Conservation (phyloP, 2,888 invertebrate species). For the Eupithecia pulchellata region DNA sequence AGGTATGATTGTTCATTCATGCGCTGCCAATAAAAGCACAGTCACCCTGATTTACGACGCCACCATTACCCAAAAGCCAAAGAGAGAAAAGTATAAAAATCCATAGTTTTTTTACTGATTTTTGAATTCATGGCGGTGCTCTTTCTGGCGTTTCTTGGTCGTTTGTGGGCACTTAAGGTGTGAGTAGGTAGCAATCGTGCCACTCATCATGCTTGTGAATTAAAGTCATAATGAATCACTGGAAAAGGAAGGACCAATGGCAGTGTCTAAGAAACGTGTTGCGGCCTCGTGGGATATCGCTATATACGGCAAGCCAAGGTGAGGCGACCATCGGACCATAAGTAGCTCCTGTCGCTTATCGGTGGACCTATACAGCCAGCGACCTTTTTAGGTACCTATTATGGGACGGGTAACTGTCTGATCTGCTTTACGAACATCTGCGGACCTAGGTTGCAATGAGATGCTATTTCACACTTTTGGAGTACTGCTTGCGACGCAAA, state of each 20-base stretch:
- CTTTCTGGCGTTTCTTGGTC: not conserved
- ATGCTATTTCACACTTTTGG: not conserved
- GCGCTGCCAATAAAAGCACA: slow-evolving; percentile 26
- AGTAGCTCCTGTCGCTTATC: slow-evolving; percentile 58
- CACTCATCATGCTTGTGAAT: slow-evolving; percentile 48
- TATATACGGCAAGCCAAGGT: slow-evolving; percentile 78
- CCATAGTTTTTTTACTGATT: not conserved
- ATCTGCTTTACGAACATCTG: slow-evolving; percentile 34
- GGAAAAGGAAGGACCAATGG: slow-evolving; percentile 66
- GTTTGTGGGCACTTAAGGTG: not conserved
- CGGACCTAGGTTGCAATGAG: not conserved
- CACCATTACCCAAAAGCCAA: not conserved
- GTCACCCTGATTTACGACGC: not conserved
- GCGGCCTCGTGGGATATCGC: slow-evolving; percentile 77
- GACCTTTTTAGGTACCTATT: slow-evolving; percentile 45
- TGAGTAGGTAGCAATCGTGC: slow-evolving; percentile 31
- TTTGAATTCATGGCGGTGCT: not conserved
- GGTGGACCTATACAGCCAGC: slow-evolving; percentile 48
- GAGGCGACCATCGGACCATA: slow-evolving; percentile 71
- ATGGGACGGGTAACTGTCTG: slow-evolving; percentile 37
- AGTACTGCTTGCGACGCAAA: not conserved
- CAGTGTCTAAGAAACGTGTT: slow-evolving; percentile 65
- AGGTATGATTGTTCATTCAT: slow-evolving; percentile 15
- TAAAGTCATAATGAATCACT: slow-evolving; percentile 60
- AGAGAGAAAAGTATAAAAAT: not conserved